phyloP scores from a whole-genome alignment of 2,113 vertebrate genomes.

The Microcebus murinus region DNA sequence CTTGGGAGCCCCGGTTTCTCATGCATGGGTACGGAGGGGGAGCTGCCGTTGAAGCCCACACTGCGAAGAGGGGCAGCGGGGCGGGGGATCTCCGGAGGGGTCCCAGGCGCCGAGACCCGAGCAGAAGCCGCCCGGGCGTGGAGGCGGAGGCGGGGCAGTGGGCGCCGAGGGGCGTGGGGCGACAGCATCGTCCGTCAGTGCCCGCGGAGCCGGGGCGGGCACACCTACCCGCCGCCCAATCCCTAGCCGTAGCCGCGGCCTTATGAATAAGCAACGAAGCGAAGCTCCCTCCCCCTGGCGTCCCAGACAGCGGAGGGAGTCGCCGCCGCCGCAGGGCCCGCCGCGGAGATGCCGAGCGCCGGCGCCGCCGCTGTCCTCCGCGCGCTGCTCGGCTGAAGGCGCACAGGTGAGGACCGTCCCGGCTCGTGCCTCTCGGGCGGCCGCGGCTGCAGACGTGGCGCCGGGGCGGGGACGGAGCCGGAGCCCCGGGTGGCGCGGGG shows the following conservation, averaged over 20 bases:
- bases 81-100: not conserved
- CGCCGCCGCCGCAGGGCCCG: slow-evolving; percentile 55
- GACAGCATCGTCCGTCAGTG: not conserved
- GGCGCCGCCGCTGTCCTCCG: slow-evolving; percentile 33
- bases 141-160: not conserved
- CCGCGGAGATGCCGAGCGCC: slow-evolving; percentile 58
- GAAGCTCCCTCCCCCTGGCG: slow-evolving; percentile 56
- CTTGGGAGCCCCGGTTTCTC: not conserved
- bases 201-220: slow-evolving; percentile 65
- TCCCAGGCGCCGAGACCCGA: accelerated
- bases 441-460: not conserved
- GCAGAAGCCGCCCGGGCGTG: accelerated
- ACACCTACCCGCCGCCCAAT: slow-evolving; percentile 65
- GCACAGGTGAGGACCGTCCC: slow-evolving; percentile 68
- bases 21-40: not conserved
- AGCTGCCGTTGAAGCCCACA: not conserved
- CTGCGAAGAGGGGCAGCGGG: not conserved
- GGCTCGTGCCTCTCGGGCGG: not conserved
- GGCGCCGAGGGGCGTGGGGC: slow-evolving; percentile 29
- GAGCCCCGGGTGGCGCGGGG: not conserved
- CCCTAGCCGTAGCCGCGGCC: slow-evolving; percentile 50
- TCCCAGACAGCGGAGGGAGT: slow-evolving; percentile 55
- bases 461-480: not conserved
- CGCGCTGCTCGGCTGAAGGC: slow-evolving; percentile 60
- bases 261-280: slow-evolving; percentile 77